Percentiles rank a stretch among this genome's conserved stretches.
Evolutionary conservation across 1,140 invertebrate species (phyloP).

Genomic region (Drosophila leontia): DNA sequence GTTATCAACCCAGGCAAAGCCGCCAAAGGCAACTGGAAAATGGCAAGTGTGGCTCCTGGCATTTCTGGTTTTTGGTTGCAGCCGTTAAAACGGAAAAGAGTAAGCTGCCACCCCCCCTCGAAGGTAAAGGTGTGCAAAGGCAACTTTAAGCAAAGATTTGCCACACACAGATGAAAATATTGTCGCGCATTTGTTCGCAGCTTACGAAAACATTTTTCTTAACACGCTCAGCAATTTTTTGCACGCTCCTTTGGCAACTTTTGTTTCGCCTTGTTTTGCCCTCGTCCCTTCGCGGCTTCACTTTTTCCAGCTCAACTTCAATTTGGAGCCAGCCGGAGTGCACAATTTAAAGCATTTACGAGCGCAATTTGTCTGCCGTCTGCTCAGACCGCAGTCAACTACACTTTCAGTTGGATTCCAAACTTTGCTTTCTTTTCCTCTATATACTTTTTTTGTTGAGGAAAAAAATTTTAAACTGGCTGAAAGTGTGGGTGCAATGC

Average conservation of each 20-base stretch:
- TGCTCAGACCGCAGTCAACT: slow-evolving; percentile 71
- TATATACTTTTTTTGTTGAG: slow-evolving; percentile 19
- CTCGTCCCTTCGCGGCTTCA: slow-evolving; percentile 22
- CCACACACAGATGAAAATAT: slow-evolving; percentile 62
- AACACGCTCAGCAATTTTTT: slow-evolving; percentile 79
- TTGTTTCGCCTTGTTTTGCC: slow-evolving; percentile 58
- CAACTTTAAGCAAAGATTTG: slow-evolving; percentile 46
- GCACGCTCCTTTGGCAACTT: slow-evolving; percentile 69
- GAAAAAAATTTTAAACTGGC: slow-evolving; percentile 20
- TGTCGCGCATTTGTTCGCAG: slow-evolving; percentile 82
- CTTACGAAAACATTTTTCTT: slow-evolving; percentile 82
- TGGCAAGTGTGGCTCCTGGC: slow-evolving; percentile 51
- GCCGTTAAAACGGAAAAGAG: slow-evolving; percentile 21
- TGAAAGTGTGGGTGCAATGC: slow-evolving; percentile 42
- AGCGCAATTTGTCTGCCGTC: slow-evolving; percentile 75
- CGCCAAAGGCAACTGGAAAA: slow-evolving; percentile 29
- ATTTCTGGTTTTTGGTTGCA: slow-evolving; percentile 58
- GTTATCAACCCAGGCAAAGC: slow-evolving; percentile 64
- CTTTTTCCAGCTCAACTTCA: slow-evolving; percentile 69
- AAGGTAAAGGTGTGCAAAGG: slow-evolving; percentile 33
- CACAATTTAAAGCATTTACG: slow-evolving; percentile 81
- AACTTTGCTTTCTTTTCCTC: slow-evolving; percentile 9
- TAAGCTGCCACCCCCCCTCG: slow-evolving; percentile 16
- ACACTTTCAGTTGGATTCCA: slow-evolving; percentile 59
- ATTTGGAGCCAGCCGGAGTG: slow-evolving; percentile 61